A percentile compares a stretch with the other conserved stretches of the same genome.
phyloP scores from a whole-genome alignment of 2,888 invertebrate species.

The Acrobasis suavella region DNA sequence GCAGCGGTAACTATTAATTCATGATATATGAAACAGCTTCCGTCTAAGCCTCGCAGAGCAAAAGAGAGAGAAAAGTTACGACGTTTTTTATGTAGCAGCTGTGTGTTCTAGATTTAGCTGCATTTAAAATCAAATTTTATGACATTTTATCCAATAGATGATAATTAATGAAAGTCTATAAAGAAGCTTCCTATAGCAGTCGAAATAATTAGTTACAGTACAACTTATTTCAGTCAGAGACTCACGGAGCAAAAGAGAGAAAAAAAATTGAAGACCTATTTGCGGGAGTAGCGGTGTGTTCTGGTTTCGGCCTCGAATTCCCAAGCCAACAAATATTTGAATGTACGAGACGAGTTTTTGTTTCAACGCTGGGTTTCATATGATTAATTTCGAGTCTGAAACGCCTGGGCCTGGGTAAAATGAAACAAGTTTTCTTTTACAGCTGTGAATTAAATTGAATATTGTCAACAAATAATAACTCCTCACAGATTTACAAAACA shows the following conservation, averaged over 20 bases:
- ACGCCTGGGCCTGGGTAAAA: slow-evolving; percentile 6
- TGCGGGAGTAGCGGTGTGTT: slow-evolving; percentile 17
- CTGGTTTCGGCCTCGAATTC: slow-evolving; percentile 18
- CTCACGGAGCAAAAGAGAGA: neutral
- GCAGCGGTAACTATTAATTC: too few species aligned
- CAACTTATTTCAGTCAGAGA: slow-evolving; percentile 2
- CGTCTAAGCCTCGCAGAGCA: too few species aligned
- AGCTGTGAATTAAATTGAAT: slow-evolving; percentile 2
- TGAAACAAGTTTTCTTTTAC: slow-evolving; percentile 12
- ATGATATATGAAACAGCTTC: too few species aligned
- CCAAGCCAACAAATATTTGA: slow-evolving; percentile 20
- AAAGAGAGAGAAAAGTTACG: too few species aligned
- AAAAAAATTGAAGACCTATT: slow-evolving; percentile 14
- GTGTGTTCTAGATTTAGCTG: too few species aligned
- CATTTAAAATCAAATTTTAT: too few species aligned
- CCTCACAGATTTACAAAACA: too few species aligned
- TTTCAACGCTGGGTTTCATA: slow-evolving; percentile 16
- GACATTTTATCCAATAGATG: too few species aligned
- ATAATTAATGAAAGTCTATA: neutral
- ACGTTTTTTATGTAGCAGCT: too few species aligned
- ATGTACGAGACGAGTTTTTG: slow-evolving; percentile 20
- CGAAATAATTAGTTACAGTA: slow-evolving; percentile 4
- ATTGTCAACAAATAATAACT: neutral
- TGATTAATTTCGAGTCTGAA: slow-evolving; percentile 11
- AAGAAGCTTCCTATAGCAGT: neutral